These are phyloP conservation scores for Indri indri DNA, from an alignment of 2,113 vertebrate genomes.

Conservation along the genomic window DNA sequence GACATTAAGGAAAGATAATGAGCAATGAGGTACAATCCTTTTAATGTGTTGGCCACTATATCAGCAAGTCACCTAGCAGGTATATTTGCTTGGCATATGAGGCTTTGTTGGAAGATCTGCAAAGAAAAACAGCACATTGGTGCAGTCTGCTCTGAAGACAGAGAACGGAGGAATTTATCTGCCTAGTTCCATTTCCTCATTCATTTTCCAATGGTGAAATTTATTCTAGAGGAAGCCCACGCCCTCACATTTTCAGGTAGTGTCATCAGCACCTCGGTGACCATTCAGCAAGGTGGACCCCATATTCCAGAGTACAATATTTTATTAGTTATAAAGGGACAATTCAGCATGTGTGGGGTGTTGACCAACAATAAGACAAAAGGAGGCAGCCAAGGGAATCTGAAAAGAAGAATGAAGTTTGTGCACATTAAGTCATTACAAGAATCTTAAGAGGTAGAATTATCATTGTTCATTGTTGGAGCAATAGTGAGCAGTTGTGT, in stretches of 20 bases:
- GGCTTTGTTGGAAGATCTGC: neutral
- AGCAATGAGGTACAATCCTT: neutral
- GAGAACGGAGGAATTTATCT: neutral
- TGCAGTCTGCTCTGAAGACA: neutral
- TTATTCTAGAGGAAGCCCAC: neutral
- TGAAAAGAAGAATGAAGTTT: neutral
- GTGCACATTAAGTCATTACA: neutral
- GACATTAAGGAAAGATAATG: neutral
- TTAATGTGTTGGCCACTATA: neutral
- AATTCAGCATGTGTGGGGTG: neutral
- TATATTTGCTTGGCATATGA: neutral
- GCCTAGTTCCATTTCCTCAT: neutral
- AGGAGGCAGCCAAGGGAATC: neutral
- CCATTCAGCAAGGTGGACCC: neutral
- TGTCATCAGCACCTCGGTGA: neutral
- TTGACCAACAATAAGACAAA: neutral
- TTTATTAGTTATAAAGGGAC: neutral
- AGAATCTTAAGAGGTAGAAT: neutral
- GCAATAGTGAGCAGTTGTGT: neutral
- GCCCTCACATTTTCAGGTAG: neutral
- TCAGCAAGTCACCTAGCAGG: neutral
- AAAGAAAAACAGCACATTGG: neutral
- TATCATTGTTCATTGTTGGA: neutral
- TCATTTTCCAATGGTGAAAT: neutral
- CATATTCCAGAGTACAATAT: neutral